Conservation (phyloP, 2,113 vertebrate species). For the Cricetomys ansorgei region DNA sequence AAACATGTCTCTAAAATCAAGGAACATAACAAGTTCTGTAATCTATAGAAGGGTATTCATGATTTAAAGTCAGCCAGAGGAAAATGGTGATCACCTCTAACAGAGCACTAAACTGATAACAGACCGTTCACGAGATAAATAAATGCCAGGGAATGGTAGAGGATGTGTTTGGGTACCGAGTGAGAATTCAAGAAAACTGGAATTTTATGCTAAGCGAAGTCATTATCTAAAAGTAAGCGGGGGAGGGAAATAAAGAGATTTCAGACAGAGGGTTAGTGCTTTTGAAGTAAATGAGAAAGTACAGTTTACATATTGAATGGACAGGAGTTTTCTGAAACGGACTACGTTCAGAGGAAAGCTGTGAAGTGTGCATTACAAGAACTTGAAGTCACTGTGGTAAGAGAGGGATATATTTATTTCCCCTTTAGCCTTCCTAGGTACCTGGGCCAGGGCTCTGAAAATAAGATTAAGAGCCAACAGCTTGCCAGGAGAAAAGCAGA, state of each 20-base stretch:
- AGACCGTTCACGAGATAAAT: neutral
- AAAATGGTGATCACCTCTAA: neutral
- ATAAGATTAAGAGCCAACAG: neutral
- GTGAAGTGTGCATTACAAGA: neutral
- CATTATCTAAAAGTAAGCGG: neutral
- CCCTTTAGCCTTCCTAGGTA: neutral
- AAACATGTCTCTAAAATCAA: neutral
- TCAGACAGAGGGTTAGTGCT: neutral
- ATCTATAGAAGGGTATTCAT: neutral
- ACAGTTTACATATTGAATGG: neutral
- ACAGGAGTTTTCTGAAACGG: neutral
- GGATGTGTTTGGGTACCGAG: conserved; percentile 16
- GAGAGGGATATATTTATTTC: neutral
- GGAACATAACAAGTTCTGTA: neutral
- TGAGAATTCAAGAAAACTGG: neutral
- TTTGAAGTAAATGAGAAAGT: neutral
- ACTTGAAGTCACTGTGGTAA: neutral
- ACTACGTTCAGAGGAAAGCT: neutral
- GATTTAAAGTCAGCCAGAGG: neutral
- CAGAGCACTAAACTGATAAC: neutral
- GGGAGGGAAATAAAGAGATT: neutral
- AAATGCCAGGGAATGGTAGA: neutral
- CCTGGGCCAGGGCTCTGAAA: neutral
- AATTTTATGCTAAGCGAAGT: neutral
- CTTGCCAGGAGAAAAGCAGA: neutral